Evolutionary conservation across 2,113 vertebrate species (phyloP).

Genomic region (Lepus americanus): DNA sequence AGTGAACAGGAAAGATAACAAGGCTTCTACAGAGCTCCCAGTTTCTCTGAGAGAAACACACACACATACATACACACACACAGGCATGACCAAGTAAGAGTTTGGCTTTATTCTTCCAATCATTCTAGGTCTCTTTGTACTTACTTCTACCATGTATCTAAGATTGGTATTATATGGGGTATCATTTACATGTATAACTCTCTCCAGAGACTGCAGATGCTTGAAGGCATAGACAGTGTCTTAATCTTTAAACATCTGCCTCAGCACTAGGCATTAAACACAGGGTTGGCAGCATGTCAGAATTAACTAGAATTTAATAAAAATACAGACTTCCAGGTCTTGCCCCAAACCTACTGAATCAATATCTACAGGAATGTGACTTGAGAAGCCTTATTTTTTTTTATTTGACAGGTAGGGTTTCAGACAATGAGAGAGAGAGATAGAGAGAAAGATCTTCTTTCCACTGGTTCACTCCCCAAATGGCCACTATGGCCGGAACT

Average conservation of each 20-base stretch:
- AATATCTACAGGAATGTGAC: neutral
- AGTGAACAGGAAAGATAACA: neutral
- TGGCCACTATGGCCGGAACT: too few relatives aligned
- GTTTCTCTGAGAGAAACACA: neutral
- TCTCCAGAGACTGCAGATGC: neutral
- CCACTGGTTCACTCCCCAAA: too few relatives aligned
- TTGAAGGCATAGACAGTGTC: neutral
- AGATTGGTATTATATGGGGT: neutral
- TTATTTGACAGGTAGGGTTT: too few relatives aligned
- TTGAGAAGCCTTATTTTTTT: neutral
- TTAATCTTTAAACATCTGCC: conserved; percentile 5
- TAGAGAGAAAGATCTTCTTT: too few relatives aligned
- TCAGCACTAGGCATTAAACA: conserved; percentile 9
- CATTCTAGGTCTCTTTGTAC: neutral
- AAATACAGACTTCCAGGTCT: neutral
- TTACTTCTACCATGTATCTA: neutral
- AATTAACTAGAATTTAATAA: conserved; percentile 47
- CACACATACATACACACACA: neutral
- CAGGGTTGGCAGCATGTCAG: neutral
- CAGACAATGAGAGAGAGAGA: too few relatives aligned
- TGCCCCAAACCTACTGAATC: neutral
- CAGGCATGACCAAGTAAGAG: neutral
- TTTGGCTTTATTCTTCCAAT: neutral
- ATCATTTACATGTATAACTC: neutral
- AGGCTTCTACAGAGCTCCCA: neutral